Evolutionary conservation across 1,140 invertebrate genomes (phyloP), one percentile per base, ranked within the genome.

Genomic region (Lepidurus couesii): DNA sequence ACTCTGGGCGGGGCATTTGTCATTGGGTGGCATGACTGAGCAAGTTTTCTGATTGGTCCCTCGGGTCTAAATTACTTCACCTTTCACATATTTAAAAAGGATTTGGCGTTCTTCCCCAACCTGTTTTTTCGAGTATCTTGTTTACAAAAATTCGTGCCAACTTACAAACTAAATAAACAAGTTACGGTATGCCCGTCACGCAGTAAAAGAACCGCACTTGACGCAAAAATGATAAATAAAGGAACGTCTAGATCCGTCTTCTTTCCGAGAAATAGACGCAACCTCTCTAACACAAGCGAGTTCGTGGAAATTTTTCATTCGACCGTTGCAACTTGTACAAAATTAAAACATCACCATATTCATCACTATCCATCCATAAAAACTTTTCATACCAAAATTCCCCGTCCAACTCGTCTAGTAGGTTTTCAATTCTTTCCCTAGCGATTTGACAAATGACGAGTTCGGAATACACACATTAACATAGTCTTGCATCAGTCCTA

Each of bases 41-140:
- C 16, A 21, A 16, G 3, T 21, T 65, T 65, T 65, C 13, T 65
- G 53, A 65, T 65, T 21, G 53, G 53, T 65, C 21, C 9, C 16
- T n/a, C 9, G 21, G 7, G 9, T 65, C 16, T 13, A 65, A 65
- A 21, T 65, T 9, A 65, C 53, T 13, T 65, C 53, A 65, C 16
- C 16, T 21, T 7, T 65, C 9, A 16, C n/a, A 21, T 7, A 13
- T 7, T 16, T 65, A 21, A 16, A 16, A 65, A 1, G 16, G 53
- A 53, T n/a, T 44, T 43, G 78, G 53, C 78, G 26, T 77, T 45
- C 76, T 77, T 53, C n/a, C 76, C 21, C 13, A 73, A 7, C 53
- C 24, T 16, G 7, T 42, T 75, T 42, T 16, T 77, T 45, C 47
- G 16, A 74, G 21, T 45, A 45, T 21, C 47, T 45, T 77, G 44